phyloP scores from a whole-genome alignment of 2,113 vertebrate genomes.

The Apteryx owenii region DNA sequence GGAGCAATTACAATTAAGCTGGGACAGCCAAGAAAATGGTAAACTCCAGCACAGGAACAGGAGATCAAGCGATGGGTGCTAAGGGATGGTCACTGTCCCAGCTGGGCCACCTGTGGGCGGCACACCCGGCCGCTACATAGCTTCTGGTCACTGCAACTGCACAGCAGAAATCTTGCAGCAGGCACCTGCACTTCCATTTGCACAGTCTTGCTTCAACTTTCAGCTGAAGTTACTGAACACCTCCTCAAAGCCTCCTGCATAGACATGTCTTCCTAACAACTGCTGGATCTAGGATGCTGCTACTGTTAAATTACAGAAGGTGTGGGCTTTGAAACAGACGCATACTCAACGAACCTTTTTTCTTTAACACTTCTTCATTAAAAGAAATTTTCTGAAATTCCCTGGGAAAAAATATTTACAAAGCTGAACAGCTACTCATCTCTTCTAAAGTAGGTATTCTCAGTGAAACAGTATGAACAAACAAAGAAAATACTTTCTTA shows the following conservation, averaged over 20 bases:
- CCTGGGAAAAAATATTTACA: neutral
- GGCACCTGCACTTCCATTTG: neutral
- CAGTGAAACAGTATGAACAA: neutral
- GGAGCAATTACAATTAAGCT: neutral
- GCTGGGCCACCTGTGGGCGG: neutral
- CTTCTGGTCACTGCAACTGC: rapidly evolving
- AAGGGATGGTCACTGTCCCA: neutral
- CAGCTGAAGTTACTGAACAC: neutral
- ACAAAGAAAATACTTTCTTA: neutral
- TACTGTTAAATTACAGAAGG: neutral
- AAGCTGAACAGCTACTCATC: neutral
- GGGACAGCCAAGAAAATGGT: neutral
- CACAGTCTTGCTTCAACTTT: neutral
- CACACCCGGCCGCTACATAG: neutral
- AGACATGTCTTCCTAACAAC: neutral
- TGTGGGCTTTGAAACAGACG: neutral
- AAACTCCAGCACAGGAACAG: neutral
- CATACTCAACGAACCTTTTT: neutral
- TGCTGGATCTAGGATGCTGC: neutral
- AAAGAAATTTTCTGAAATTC: neutral
- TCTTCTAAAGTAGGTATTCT: neutral
- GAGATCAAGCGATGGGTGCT: neutral
- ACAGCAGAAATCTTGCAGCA: neutral
- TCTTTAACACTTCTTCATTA: neutral
- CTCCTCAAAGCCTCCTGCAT: neutral